Evolutionary conservation across 2,797 vertebrate genomes (phyloP).

Genomic region (Parauchenoglanis punctatus): DNA sequence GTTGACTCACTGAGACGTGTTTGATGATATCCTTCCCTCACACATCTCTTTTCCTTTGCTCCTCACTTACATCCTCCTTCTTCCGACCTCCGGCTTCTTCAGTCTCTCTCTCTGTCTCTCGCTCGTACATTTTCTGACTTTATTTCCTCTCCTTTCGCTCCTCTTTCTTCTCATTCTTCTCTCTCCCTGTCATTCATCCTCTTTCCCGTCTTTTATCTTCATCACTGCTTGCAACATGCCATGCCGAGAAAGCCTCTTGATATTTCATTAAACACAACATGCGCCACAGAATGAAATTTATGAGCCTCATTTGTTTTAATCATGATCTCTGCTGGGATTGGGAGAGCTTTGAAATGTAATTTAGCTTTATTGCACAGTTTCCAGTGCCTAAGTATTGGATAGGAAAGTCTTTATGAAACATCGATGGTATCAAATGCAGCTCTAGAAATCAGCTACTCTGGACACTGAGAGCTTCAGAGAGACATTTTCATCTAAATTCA

Average conservation of each 20-base stretch:
- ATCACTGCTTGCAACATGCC: constrained; percentile 64
- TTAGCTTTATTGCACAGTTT: constrained; percentile 77
- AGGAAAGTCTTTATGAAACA: constrained; percentile 57
- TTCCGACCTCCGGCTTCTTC: constrained; percentile 20
- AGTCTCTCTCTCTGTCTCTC: constrained; percentile 34
- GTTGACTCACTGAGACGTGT: constrained; percentile 90
- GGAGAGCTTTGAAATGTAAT: constrained; percentile 79
- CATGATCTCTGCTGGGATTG: constrained; percentile 72
- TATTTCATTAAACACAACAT: constrained; percentile 98
- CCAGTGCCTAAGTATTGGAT: constrained; percentile 64
- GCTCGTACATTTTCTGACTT: background rate
- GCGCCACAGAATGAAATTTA: constrained; percentile 79
- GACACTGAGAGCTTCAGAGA: background rate
- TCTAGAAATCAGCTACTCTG: constrained; percentile 35
- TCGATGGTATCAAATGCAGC: constrained; percentile 58
- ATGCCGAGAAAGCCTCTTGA: constrained; percentile 94
- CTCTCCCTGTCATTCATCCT: constrained; percentile 16
- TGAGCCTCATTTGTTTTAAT: constrained; percentile 85
- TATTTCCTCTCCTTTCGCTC: constrained; percentile 27
- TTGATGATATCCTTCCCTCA: constrained; percentile 88
- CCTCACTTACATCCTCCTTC: constrained; percentile 42
- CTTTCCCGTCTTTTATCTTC: constrained; percentile 19
- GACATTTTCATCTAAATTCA: background rate
- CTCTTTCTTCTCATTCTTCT: constrained; percentile 15
- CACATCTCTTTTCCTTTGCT: constrained; percentile 76